phyloP scores from a whole-genome alignment of 2,888 invertebrate species.

The Dione vanillae region DNA sequence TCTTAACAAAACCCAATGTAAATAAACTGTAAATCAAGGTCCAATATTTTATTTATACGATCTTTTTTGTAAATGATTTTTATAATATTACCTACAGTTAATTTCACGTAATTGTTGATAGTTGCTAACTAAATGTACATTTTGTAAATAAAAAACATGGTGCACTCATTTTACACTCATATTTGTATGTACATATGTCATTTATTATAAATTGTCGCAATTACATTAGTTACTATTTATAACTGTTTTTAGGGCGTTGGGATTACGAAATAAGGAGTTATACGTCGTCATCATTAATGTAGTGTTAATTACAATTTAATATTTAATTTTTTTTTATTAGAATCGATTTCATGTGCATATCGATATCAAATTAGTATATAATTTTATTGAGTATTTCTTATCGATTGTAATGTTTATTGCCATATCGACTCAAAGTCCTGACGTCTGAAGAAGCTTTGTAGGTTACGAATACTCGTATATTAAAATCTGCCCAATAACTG shows the following conservation, averaged over 20 bases:
- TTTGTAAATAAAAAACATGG: conserved; percentile 78
- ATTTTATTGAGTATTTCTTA: background rate
- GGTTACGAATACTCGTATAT: conserved; percentile 38
- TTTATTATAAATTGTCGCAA: conserved; percentile 42
- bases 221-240: conserved; percentile 46
- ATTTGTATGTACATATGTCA: conserved; percentile 53
- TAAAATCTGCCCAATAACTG: conserved; percentile 42
- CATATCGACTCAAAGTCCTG: background rate
- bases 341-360: background rate
- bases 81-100: conserved; percentile 46
- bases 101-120: conserved; percentile 67
- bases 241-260: conserved; percentile 32
- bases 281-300: background rate
- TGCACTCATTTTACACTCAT: conserved; percentile 71
- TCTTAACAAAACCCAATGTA: conserved; percentile 19
- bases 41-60: conserved; percentile 58
- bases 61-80: conserved; percentile 48
- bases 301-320: background rate
- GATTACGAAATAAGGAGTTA: background rate
- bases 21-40: conserved; percentile 56
- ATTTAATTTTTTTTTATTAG: background rate
- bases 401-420: background rate
- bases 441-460: conserved; percentile 27
- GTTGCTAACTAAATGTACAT: conserved; percentile 78
- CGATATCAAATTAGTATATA: background rate